phyloP scores from a whole-genome alignment of 2,797 vertebrate species.

The Mionectes olivaceus region DNA sequence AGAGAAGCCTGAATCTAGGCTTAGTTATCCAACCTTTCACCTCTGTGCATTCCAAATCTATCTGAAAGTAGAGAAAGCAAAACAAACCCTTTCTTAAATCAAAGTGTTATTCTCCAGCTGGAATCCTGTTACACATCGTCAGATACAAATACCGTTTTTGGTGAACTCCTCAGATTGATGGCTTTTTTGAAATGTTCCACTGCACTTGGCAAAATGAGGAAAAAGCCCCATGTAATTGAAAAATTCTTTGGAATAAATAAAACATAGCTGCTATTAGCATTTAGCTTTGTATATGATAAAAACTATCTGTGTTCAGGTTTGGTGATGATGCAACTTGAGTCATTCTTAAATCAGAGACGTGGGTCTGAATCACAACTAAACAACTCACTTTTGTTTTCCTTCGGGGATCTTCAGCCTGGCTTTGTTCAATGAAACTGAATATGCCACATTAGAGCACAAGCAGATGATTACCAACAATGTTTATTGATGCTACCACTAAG shows the following conservation, averaged over 20 bases:
- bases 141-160: constrained; percentile 1
- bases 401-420: constrained; percentile 60
- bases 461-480: constrained; percentile 82
- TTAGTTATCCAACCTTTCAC: neutral
- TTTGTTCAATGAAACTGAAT: constrained; percentile 76
- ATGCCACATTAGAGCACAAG: constrained; percentile 77
- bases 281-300: constrained; percentile 13
- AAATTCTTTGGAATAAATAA: constrained; percentile 4
- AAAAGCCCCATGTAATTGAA: neutral
- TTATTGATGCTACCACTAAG: constrained; percentile 83
- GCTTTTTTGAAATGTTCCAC: neutral
- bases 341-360: constrained; percentile 29
- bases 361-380: constrained; percentile 60
- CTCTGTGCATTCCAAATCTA: neutral
- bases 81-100: neutral
- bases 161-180: neutral
- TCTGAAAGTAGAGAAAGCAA: constrained; percentile 4
- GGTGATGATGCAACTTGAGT: constrained; percentile 45
- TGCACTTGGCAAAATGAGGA: neutral
- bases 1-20: neutral
- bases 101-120: neutral
- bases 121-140: neutral
- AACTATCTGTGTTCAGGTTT: constrained; percentile 21
- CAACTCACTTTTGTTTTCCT: constrained; percentile 29
- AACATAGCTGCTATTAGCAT: neutral